A percentile compares a stretch with the other conserved stretches of the same genome.
Conservation (phyloP, 1,140 invertebrate species). For the Atopsyche davidsoni region DNA sequence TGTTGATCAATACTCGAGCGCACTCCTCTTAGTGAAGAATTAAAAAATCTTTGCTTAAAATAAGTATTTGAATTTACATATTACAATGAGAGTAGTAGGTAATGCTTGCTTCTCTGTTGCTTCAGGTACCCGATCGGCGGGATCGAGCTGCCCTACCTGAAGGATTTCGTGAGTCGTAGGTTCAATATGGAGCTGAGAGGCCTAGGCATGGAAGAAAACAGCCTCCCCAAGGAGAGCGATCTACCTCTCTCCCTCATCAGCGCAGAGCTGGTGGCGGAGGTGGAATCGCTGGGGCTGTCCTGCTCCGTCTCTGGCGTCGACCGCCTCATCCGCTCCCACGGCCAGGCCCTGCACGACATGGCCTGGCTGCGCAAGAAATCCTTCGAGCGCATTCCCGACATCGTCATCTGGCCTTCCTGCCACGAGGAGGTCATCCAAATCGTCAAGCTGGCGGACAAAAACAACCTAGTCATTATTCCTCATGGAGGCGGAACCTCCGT, state of each 20-base stretch:
- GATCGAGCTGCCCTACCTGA: constrained; percentile 70
- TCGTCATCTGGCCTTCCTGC: constrained; percentile 85
- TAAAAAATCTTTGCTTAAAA: too few relatives aligned
- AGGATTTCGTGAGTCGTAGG: constrained; percentile 71
- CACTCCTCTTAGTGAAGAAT: too few relatives aligned
- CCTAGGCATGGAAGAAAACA: constrained; percentile 39
- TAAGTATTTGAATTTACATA: too few relatives aligned
- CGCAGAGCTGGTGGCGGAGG: constrained; percentile 54
- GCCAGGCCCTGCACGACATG: constrained; percentile 90
- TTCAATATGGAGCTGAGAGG: constrained; percentile 59
- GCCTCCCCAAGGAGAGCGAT: constrained; percentile 43
- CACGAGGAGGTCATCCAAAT: constrained; percentile 79
- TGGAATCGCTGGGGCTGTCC: constrained; percentile 57
- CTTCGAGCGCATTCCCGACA: constrained; percentile 83
- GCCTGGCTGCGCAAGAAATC: constrained; percentile 63
- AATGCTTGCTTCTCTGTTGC: too few relatives aligned
- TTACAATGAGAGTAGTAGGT: too few relatives aligned
- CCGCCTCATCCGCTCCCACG: constrained; percentile 85
- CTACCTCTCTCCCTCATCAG: constrained; percentile 53
- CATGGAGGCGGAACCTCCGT: constrained; percentile 98
- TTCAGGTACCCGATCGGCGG: constrained; percentile 79
- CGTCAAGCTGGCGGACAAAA: constrained; percentile 66
- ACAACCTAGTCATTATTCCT: constrained; percentile 85
- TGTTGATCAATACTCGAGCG: too few relatives aligned
- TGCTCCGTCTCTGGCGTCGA: constrained; percentile 76